phyloP scores from a whole-genome alignment of 2,888 invertebrate genomes.

The Monopis laevigella region DNA sequence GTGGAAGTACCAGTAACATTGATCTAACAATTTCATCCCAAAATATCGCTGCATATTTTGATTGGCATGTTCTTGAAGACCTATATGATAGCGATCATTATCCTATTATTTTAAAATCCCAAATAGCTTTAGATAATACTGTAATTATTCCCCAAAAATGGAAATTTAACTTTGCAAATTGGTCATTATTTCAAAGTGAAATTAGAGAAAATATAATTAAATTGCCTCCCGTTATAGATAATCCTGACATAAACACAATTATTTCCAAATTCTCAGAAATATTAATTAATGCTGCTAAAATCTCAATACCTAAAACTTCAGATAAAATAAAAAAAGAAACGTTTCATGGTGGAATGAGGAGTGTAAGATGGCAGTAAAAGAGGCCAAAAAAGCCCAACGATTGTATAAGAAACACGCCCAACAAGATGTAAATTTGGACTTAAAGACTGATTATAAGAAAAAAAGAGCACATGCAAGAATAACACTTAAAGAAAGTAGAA shows the following conservation, averaged over 20 bases:
- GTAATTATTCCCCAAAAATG: too few relatives aligned
- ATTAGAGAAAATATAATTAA: too few relatives aligned
- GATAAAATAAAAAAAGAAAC: conserved; percentile 10
- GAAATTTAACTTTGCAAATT: too few relatives aligned
- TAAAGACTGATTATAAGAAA: conserved; percentile 14
- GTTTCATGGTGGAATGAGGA: conserved; percentile 12
- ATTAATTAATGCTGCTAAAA: conserved; percentile 13
- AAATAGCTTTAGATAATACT: too few relatives aligned
- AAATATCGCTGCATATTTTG: too few relatives aligned
- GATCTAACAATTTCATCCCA: too few relatives aligned
- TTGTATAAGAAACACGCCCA: conserved; percentile 10
- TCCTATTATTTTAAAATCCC: too few relatives aligned
- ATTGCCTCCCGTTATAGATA: too few relatives aligned
- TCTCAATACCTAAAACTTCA: conserved; percentile 4
- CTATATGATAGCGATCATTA: too few relatives aligned
- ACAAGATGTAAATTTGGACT: conserved; percentile 6
- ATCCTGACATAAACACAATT: neutral
- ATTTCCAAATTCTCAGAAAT: conserved; percentile 11
- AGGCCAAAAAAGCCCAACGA: conserved; percentile 9
- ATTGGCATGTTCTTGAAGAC: too few relatives aligned
- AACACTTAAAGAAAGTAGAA: conserved; percentile 13
- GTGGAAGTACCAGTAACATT: too few relatives aligned
- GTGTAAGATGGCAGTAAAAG: conserved; percentile 10
- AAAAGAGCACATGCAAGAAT: conserved; percentile 11
- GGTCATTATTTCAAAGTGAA: too few relatives aligned